Conservation (phyloP, 1,140 invertebrate genomes). For the Armadillidium nasatum region DNA sequence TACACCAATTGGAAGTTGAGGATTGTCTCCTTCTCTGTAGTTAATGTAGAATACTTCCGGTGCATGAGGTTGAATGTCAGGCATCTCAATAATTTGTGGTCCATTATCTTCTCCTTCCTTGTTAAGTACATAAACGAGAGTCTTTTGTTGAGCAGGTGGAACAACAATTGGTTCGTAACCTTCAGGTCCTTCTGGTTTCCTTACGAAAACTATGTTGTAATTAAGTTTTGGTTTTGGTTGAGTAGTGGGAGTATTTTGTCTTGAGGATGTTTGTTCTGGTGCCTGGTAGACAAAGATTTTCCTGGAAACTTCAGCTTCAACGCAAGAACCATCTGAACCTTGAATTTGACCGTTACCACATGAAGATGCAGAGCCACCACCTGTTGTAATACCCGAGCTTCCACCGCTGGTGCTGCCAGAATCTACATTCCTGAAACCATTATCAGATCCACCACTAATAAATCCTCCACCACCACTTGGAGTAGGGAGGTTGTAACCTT, state of each 20-base stretch:
- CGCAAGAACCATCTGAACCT: slow-evolving; percentile 30
- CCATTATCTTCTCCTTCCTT: slow-evolving; percentile 13
- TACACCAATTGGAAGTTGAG: slow-evolving; percentile 11
- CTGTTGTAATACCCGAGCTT: background rate
- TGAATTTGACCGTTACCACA: slow-evolving; percentile 32
- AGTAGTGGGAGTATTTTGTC: background rate
- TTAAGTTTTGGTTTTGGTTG: slow-evolving; percentile 30
- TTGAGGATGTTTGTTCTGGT: slow-evolving; percentile 5
- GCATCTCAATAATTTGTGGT: slow-evolving; percentile 32
- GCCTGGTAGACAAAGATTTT: slow-evolving; percentile 19
- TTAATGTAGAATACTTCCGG: slow-evolving; percentile 26
- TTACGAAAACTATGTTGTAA: slow-evolving; percentile 39
- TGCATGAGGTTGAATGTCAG: slow-evolving; percentile 10
- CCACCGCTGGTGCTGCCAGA: background rate
- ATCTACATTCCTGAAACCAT: too few relatives aligned
- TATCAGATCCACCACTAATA: background rate
- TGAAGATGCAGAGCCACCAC: background rate
- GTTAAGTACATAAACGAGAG: slow-evolving; percentile 38
- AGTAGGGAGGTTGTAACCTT: too few relatives aligned
- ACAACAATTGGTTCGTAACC: slow-evolving; percentile 26
- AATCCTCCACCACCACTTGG: background rate
- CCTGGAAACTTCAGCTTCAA: slow-evolving; percentile 17
- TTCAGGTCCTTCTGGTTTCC: slow-evolving; percentile 12
- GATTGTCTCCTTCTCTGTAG: slow-evolving; percentile 22
- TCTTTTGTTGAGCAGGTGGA: slow-evolving; percentile 36